Evolutionary conservation across 2,888 invertebrate species (phyloP), one percentile per base, ranked within the genome.

Genomic region (Calameuta pallipes): DNA sequence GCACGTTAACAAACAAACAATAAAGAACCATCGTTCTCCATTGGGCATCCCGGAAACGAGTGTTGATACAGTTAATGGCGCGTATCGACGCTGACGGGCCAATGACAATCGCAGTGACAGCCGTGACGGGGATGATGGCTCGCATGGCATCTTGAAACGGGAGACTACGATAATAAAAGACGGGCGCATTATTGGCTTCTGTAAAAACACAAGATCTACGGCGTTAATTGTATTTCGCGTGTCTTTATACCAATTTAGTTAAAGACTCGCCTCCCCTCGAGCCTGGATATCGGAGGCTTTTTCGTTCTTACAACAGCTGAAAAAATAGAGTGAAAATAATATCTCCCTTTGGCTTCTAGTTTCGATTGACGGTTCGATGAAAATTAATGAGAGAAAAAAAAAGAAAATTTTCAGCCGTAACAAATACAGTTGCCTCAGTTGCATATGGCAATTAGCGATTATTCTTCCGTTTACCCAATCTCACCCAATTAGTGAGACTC

Each of bases 141-240:
- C 37, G 76, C 73, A 78, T 69, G 70, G 73, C 80, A 78, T 75
- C 37, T 75, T 75, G 78, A 75, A 74, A 75, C 41, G 37, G 11
- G 78, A 75, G 37, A 56, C 68, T 71, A 75, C 41, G 78, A 76
- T 76, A 80, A 80, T 37, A 76, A n/a, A 68, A 30, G 75, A 41
- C 35, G 69, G 70, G 74, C 82, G 78, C 76, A 78, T 82, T 84
- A 85, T 84, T 86, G 89, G 89, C 89, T 90, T 90, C 89, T 85
- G 83, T 83, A 81, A 87, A 89, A 89, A 89, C 85, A 90, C 23
- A 23, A 23, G 56, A 56, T 15, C 74, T 13, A 56, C 41, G 76
- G 80, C 69, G 41, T 81, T 89, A 89, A 89, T 90, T 90, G 87
- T 84, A 82, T 83, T 83, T 81, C 82, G 76, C 78, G 75, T 56